These are phyloP conservation scores for Schrankia costaestrigalis DNA, from an alignment of 2,888 invertebrate genomes.

Conservation along the genomic window DNA sequence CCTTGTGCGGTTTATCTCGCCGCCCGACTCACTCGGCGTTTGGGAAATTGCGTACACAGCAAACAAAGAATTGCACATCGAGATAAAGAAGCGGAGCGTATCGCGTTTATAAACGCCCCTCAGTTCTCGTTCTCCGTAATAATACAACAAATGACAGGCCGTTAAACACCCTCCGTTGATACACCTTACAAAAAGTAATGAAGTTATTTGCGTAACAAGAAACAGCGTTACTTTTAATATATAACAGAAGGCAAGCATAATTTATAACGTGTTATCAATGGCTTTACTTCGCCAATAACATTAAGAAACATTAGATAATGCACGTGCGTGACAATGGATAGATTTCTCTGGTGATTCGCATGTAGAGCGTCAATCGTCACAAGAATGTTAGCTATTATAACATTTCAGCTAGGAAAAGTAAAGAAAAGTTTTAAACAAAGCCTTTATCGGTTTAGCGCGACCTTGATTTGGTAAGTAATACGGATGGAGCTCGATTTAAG, in stretches of 20 bases:
- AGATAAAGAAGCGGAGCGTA: constrained; percentile 62
- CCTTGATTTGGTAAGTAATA: constrained; percentile 32
- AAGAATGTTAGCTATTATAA: constrained; percentile 8
- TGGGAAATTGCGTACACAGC: constrained; percentile 70
- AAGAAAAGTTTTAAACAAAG: constrained; percentile 11
- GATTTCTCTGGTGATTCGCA: constrained; percentile 13
- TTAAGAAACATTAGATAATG: constrained; percentile 16
- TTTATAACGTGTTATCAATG: constrained; percentile 11
- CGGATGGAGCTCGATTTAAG: constrained; percentile 47
- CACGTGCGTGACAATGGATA: constrained; percentile 11
- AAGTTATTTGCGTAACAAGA: constrained; percentile 10
- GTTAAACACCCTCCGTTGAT: constrained; percentile 23
- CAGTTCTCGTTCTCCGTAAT: constrained; percentile 19
- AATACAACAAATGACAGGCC: constrained; percentile 30
- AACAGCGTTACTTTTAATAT: constrained; percentile 12
- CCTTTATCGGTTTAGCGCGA: constrained; percentile 20
- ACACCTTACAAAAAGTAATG: constrained; percentile 12
- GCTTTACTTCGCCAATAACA: too few relatives aligned
- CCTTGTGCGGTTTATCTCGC: constrained; percentile 60
- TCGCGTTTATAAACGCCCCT: constrained; percentile 47
- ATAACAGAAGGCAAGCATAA: constrained; percentile 14
- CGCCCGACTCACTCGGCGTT: constrained; percentile 49
- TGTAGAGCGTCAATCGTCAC: constrained; percentile 3
- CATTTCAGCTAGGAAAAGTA: constrained; percentile 8
- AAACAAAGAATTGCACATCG: constrained; percentile 71